Evolutionary conservation across 2,797 vertebrate genomes (phyloP).

Genomic region (Heliangelus exortis): DNA sequence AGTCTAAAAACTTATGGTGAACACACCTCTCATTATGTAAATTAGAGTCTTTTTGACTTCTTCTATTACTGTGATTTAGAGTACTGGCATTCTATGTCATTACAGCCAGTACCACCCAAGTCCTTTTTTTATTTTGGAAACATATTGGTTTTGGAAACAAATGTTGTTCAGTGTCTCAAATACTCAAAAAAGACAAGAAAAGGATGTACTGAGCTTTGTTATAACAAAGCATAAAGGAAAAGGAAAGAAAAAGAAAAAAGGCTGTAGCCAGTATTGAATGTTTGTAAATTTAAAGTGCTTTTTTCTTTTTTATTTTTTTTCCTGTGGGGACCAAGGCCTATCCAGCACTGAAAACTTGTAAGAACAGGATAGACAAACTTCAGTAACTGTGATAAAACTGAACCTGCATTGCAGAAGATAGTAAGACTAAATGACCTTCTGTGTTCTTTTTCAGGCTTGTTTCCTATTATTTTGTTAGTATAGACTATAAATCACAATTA

Average conservation of each 20-base stretch:
- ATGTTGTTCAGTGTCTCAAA: background rate
- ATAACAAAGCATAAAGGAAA: background rate
- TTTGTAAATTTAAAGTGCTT: background rate
- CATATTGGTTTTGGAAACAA: background rate
- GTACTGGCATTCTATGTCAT: background rate
- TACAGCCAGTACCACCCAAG: background rate
- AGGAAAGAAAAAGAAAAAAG: background rate
- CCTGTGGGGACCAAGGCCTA: background rate
- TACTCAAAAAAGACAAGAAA: background rate
- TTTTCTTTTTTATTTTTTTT: background rate
- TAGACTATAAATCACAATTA: background rate
- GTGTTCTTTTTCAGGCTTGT: background rate
- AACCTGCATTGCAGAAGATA: background rate
- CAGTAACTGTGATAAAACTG: background rate
- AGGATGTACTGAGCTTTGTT: background rate
- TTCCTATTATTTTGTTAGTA: background rate
- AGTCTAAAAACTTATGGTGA: background rate
- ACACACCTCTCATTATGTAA: background rate
- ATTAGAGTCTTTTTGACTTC: background rate
- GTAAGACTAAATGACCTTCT: background rate
- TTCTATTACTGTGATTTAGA: background rate
- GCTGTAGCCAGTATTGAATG: background rate
- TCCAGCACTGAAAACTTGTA: background rate
- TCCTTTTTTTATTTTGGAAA: background rate
- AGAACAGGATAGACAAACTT: background rate